These are phyloP conservation scores for Ctenochaetus hawaiiensis DNA, from an alignment of 2,797 vertebrate species.

Conservation along the genomic window DNA sequence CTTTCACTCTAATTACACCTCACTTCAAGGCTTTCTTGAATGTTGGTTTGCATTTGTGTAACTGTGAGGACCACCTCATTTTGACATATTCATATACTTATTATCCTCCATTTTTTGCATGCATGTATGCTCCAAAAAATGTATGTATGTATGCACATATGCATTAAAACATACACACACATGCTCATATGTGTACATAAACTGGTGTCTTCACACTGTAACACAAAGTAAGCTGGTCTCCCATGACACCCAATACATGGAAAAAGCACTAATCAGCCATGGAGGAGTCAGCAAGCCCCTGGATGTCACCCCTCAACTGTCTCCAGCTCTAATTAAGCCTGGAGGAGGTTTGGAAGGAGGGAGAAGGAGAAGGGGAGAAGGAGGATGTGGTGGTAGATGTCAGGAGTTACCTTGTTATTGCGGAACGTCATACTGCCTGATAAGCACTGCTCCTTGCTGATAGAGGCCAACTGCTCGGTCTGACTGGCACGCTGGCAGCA, in stretches of 20 bases:
- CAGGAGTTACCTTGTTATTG: slow-evolving; percentile 91
- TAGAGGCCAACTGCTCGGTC: slow-evolving; percentile 79
- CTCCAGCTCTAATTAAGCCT: slow-evolving; percentile 76
- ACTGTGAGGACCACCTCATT: slow-evolving; percentile 41
- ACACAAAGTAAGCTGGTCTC: slow-evolving; percentile 45
- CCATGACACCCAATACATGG: slow-evolving; percentile 67
- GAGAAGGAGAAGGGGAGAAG: slow-evolving; percentile 9
- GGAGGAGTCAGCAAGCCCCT: slow-evolving; percentile 65
- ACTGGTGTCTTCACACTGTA: slow-evolving; percentile 31
- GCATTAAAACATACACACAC: slow-evolving; percentile 7
- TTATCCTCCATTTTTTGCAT: slow-evolving; percentile 42
- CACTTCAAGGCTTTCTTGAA: slow-evolving; percentile 35
- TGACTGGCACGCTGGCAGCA: slow-evolving; percentile 90
- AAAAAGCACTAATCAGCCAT: slow-evolving; percentile 76
- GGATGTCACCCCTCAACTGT: slow-evolving; percentile 66
- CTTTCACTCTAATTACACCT: slow-evolving; percentile 72
- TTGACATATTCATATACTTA: slow-evolving; percentile 46
- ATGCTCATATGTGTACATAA: slow-evolving; percentile 7
- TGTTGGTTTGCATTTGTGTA: slow-evolving; percentile 29
- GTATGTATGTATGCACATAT: slow-evolving; percentile 13
- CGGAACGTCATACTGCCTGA: slow-evolving; percentile 88
- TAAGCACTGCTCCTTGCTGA: slow-evolving; percentile 89
- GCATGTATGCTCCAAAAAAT: slow-evolving; percentile 5
- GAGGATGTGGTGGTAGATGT: slow-evolving; percentile 38
- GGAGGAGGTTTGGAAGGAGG: slow-evolving; percentile 61